Percentiles rank a stretch among this genome's conserved stretches.
Evolutionary conservation across 2,888 invertebrate genomes (phyloP).

Genomic region (Protula sp.): DNA sequence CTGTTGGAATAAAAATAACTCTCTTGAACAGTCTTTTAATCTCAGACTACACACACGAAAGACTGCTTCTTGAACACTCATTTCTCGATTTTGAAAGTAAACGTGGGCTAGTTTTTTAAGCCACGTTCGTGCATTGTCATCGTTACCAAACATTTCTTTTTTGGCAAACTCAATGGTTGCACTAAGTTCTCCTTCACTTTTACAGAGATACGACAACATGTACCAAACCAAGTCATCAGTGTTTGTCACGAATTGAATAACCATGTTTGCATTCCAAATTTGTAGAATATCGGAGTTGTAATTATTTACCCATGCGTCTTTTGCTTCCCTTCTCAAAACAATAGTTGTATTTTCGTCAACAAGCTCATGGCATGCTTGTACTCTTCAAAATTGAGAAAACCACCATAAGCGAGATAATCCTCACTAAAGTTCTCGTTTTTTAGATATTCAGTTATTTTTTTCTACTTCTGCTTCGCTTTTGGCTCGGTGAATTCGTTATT

Average conservation of each 20-base stretch:
- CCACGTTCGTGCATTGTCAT: conserved; percentile 20
- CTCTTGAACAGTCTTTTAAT: too few species aligned
- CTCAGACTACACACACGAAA: too few species aligned
- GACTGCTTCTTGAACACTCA: conserved; percentile 16
- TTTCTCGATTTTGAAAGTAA: conserved; percentile 9
- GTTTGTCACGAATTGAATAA: conserved; percentile 44
- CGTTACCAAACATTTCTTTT: conserved; percentile 30
- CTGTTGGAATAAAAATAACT: too few species aligned
- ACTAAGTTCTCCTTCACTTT: conserved; percentile 17
- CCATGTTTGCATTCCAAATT: conserved; percentile 41
- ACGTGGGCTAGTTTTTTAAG: conserved; percentile 12
- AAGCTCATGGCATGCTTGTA: too few species aligned
- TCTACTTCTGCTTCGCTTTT: too few species aligned
- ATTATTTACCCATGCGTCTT: conserved; percentile 27
- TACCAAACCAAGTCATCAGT: conserved; percentile 41
- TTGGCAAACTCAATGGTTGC: conserved; percentile 21
- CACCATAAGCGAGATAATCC: neutral
- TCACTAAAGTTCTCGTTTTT: neutral
- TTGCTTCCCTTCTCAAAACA: conserved; percentile 23
- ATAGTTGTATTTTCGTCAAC: neutral
- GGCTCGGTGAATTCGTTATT: too few species aligned
- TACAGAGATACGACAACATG: conserved; percentile 26
- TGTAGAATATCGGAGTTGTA: conserved; percentile 30
- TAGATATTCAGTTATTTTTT: too few species aligned
- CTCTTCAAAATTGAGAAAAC: too few species aligned